Percentiles rank a stretch among this genome's conserved stretches.
Evolutionary conservation across 1,140 invertebrate genomes (phyloP).

Genomic region (Drosophila lacertosa): DNA sequence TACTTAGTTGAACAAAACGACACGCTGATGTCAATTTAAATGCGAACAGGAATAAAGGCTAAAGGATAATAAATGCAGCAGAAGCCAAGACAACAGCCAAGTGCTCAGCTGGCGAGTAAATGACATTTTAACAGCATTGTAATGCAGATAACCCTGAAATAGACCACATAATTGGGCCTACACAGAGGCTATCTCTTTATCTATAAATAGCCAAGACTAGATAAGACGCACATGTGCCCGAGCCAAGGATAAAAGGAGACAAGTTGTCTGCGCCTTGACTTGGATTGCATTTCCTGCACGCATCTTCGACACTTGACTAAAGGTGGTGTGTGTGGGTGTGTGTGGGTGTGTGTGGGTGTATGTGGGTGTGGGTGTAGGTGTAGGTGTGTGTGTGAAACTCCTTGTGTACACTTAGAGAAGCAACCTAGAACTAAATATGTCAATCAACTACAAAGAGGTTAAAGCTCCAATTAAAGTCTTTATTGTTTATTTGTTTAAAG

Average conservation of each 20-base stretch:
- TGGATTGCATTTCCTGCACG: constrained; percentile 42
- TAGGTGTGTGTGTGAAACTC: neutral
- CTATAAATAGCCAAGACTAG: constrained; percentile 18
- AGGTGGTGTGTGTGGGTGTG: constrained; percentile 1
- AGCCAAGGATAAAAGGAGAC: neutral
- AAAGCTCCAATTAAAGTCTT: too few species aligned
- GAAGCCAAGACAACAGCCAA: neutral
- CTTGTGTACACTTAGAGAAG: neutral
- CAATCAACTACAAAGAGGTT: too few species aligned
- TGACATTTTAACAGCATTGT: constrained; percentile 14
- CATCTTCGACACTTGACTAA: constrained; percentile 37
- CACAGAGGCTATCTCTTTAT: constrained; percentile 6
- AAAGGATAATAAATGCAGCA: neutral
- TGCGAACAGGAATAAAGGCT: neutral
- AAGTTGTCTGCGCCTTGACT: neutral
- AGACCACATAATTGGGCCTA: constrained; percentile 14
- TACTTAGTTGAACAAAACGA: neutral
- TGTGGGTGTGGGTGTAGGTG: neutral
- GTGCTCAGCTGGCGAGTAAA: constrained; percentile 7
- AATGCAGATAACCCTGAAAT: constrained; percentile 12
- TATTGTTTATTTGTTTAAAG: too few species aligned
- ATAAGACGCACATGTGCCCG: constrained; percentile 1
- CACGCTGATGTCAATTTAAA: constrained; percentile 20
- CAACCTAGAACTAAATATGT: too few species aligned
- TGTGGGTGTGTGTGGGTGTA: too few species aligned